Evolutionary conservation across 2,797 vertebrate species (phyloP).

Genomic region (Gymnopithys bicolor): DNA sequence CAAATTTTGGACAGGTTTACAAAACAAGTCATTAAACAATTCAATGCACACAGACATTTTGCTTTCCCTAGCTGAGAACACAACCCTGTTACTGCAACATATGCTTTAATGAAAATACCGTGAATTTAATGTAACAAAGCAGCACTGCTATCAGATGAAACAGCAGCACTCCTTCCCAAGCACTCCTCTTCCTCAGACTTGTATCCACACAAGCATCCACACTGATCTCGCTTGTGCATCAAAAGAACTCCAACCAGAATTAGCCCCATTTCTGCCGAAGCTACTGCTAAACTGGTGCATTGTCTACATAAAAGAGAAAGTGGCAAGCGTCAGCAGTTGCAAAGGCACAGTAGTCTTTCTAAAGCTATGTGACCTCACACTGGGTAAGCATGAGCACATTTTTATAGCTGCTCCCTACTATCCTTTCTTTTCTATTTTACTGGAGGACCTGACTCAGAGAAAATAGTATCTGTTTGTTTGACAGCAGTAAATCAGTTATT

Average conservation of each 20-base stretch:
- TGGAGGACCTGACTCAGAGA: background rate
- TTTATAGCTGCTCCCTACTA: background rate
- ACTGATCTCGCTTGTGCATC: background rate
- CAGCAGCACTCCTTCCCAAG: background rate
- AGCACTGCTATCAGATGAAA: background rate
- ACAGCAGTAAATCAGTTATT: background rate
- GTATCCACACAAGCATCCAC: background rate
- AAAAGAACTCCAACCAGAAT: background rate
- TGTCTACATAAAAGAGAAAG: background rate
- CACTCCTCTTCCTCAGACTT: background rate
- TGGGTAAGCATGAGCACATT: background rate
- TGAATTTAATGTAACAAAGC: background rate
- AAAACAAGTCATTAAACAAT: background rate
- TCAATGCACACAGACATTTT: background rate
- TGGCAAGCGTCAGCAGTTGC: background rate
- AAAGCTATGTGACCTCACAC: background rate
- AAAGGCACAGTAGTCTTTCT: background rate
- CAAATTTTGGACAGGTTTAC: background rate
- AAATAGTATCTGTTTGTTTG: background rate
- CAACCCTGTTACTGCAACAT: background rate
- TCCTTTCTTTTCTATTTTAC: background rate
- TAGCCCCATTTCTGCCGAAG: background rate
- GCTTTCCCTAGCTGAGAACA: background rate
- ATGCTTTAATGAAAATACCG: background rate
- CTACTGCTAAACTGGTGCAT: background rate